Evolutionary conservation across 1,140 invertebrate genomes (phyloP), one percentile per base, ranked within the genome.

Genomic region (Whitmania pigra): DNA sequence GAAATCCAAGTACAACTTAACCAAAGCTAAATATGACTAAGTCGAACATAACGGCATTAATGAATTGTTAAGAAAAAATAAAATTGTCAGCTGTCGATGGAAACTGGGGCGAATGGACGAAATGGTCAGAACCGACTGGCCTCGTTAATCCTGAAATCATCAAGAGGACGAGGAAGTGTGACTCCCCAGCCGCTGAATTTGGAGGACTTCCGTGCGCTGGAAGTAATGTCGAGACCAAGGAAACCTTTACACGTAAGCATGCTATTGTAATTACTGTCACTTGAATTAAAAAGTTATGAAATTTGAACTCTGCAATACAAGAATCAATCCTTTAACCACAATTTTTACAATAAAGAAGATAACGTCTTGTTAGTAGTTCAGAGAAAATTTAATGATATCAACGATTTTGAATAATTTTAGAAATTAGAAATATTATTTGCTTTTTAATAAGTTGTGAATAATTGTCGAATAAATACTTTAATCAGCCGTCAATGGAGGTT

Each of bases 131-230:
- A 22, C 75, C 74, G 53, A 72, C 71, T 63, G 74, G 72, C 60
- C 72, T 71, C 13, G 75, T 74, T 71, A 78, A 78, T 3, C 63
- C 71, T 15, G 78, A 78, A 17, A 60, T 67, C 20, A 77, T 75
- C 55, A 75, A 74, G 13, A 80, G 86, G 31, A 83, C 79, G 15
- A 78, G 87, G 72, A 78, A 80, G 36, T 91, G 90, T 77, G 86
- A 89, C 73, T 86, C 86, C 77, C 87, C 88, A 0, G 77, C 80
- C 9, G 86, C 88, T 0, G 80, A 73, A 17, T 73, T 87, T 67
- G 86, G 88, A 11, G 87, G 88, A 0, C 76, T 83, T 7, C 85
- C 88, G 17, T 91, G 90, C 77, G 76, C 79, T 0, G 92, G 92
- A 0, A 22, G 53, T 15, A 43, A 57, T 4, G 67, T 72, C 18